A percentile compares a stretch with the other conserved stretches of the same genome.
Conservation (phyloP, 64 coral and sea anemone species). For the Pocillopora damicornis region DNA sequence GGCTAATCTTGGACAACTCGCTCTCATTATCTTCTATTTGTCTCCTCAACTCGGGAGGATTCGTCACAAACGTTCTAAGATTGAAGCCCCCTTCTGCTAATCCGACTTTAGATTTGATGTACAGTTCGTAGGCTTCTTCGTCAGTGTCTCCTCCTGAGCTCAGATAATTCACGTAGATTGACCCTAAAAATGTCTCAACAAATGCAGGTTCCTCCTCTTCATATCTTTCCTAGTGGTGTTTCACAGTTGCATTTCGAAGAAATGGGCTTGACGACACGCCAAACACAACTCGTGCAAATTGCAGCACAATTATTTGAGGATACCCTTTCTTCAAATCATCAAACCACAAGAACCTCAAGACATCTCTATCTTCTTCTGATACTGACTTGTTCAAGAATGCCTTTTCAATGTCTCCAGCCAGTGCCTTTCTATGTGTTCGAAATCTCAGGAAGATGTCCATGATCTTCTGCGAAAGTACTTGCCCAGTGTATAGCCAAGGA, state of each 20-base stretch:
- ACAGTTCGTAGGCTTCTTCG: background rate
- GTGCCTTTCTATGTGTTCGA: constrained; percentile 33
- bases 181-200: background rate
- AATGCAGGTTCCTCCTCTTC: constrained; percentile 9
- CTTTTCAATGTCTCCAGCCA: constrained; percentile 53
- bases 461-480: constrained; percentile 32
- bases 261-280: constrained; percentile 24
- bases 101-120: constrained; percentile 27
- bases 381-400: constrained; percentile 46
- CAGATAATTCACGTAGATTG: constrained; percentile 36
- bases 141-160: background rate
- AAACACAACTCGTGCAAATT: constrained; percentile 53
- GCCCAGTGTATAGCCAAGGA: constrained; percentile 44
- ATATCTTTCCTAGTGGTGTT: constrained; percentile 23
- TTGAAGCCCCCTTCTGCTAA: constrained; percentile 61
- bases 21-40: constrained; percentile 15
- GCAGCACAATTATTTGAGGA: constrained; percentile 5
- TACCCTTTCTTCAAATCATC: constrained; percentile 17
- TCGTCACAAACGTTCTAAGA: constrained; percentile 43
- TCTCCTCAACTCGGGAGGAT: background rate
- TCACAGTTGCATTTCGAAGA: constrained; percentile 31
- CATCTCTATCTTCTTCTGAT: constrained; percentile 17
- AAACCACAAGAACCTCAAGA: constrained; percentile 36
- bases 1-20: background rate
- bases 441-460: constrained; percentile 52